Evolutionary conservation across 2,797 vertebrate genomes (phyloP).

Genomic region (Thunnus albacares): DNA sequence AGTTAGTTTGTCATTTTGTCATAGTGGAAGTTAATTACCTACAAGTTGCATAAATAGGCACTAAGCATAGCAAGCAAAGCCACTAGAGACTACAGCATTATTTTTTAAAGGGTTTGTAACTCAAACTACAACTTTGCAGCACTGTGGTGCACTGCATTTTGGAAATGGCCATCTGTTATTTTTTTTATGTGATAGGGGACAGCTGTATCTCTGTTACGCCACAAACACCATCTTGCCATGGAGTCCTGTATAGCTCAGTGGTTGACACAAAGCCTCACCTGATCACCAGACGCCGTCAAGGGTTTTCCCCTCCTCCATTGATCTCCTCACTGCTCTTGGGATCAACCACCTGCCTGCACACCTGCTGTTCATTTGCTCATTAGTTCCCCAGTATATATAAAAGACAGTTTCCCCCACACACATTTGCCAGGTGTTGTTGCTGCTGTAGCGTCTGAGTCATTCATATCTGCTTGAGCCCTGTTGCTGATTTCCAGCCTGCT

Average conservation of each 20-base stretch:
- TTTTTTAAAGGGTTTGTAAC: constrained; percentile 2
- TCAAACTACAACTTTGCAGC: constrained; percentile 2
- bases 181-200: constrained; percentile 31
- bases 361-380: constrained; percentile 68
- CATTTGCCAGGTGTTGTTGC: constrained; percentile 32
- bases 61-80: constrained; percentile 18
- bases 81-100: background rate
- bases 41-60: constrained; percentile 13
- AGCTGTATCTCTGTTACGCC: constrained; percentile 16
- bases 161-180: constrained; percentile 37
- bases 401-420: constrained; percentile 1
- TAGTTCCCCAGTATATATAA: constrained; percentile 35
- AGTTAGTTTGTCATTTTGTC: constrained; percentile 29
- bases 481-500: constrained; percentile 45
- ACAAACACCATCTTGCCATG: background rate
- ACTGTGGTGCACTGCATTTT: constrained; percentile 9
- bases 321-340: constrained; percentile 31
- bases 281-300: constrained; percentile 33
- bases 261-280: constrained; percentile 48
- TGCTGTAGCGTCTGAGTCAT: constrained; percentile 6
- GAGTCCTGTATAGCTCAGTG: background rate
- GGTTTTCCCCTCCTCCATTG: constrained; percentile 25
- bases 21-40: constrained; percentile 24
- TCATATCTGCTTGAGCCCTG: constrained; percentile 39
- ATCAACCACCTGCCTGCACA: constrained; percentile 64